Evolutionary conservation across 1,140 invertebrate species (phyloP), one percentile per base, ranked within the genome.

Genomic region (Ostrea edulis): DNA sequence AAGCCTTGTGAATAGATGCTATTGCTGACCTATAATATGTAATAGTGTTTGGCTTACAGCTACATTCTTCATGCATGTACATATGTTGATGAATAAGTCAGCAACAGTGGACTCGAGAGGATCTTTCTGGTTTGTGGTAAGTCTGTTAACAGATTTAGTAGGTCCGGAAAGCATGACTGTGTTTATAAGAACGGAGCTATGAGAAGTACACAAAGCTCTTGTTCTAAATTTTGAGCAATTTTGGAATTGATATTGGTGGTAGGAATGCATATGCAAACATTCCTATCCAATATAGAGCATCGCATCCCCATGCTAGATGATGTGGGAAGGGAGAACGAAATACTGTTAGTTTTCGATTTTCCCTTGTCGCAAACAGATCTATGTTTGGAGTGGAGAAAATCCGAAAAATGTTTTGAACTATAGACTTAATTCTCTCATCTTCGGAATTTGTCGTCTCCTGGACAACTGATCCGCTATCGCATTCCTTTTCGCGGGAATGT

Each of bases 211-310:
- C 87, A 86, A 0, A 53, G 9, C 12, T 87, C 82, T n/a, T 84
- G 55, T 53, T 44, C 53, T 9, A 84, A 51, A 84, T 87, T 44
- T 84, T 0, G 3, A 44, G 68, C 0, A 82, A 14, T 14, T 51
- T 53, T 17, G 5, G 62, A 71, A 86, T 53, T 9, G 83, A 44
- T 17, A 65, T 9, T 8, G 54, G 54, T 8, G 86, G 82, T 22
- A 82, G 87, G 20, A 84, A 87, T 29, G 87, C 87, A 54, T 84
- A 87, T 8, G n/a, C n/a, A n/a, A n/a, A n/a, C n/a, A 87, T 84
- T 0, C 87, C 87, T 29, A 3, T 68, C 87, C 87, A 87, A n/a
- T 83, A 35, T 22, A 44, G 5, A 44, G 35, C 35, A 44, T 44
- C 35, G 35, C 35, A 44, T 44, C 5, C 35, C 35, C 35, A 44